Evolutionary conservation across 2,113 vertebrate genomes (phyloP).

Genomic region (Taurulus bubalis): DNA sequence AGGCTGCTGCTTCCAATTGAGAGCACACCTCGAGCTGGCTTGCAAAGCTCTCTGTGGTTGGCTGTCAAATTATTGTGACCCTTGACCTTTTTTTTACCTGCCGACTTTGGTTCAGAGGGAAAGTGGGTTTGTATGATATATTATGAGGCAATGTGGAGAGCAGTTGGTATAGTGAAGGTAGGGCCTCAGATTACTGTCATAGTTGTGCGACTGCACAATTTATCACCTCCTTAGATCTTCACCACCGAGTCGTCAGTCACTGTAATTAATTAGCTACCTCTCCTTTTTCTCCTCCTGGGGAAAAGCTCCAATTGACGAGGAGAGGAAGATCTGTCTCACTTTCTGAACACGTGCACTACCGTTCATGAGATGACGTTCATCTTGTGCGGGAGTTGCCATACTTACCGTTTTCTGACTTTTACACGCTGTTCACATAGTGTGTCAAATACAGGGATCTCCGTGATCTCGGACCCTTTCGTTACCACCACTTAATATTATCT

Average conservation of each 20-base stretch:
- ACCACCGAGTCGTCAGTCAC: constrained; percentile 61
- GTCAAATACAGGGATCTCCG: constrained; percentile 1
- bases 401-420: constrained; percentile 19
- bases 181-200: constrained; percentile 69
- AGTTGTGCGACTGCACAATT: constrained; percentile 46
- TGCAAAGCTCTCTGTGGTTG: constrained; percentile 5
- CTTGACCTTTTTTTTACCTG: constrained; percentile 19
- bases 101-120: not conserved
- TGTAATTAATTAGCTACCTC: constrained; percentile 71
- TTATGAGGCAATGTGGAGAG: constrained; percentile 30
- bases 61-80: not conserved
- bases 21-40: not conserved
- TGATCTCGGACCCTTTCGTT: constrained; percentile 20
- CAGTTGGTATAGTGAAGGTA: constrained; percentile 37
- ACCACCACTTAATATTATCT: constrained; percentile 12
- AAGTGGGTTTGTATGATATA: constrained; percentile 27
- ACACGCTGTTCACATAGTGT: not conserved
- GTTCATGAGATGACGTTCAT: not conserved
- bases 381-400: not conserved
- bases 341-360: not conserved
- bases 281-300: constrained; percentile 36
- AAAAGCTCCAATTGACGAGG: constrained; percentile 35
- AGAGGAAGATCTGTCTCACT: constrained; percentile 4
- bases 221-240: constrained; percentile 64
- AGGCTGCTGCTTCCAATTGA: constrained; percentile 7